phyloP scores from a whole-genome alignment of 2,113 vertebrate species.

The Lamprologus sp. region DNA sequence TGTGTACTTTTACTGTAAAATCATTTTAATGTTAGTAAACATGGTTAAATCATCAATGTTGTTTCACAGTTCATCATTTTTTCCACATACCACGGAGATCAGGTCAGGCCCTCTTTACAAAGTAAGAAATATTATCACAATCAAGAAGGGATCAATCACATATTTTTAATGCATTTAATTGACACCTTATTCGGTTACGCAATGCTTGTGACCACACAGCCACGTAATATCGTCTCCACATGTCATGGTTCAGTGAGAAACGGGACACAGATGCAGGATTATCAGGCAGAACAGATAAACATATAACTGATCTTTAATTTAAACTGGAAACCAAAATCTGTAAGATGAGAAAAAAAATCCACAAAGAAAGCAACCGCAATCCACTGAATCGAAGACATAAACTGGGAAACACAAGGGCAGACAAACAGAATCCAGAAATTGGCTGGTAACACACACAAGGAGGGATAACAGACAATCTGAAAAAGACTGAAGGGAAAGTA shows the following conservation, averaged over 20 bases:
- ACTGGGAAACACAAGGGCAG: not conserved
- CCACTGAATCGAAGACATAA: not conserved
- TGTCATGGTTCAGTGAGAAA: not conserved
- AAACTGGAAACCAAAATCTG: not conserved
- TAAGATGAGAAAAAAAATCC: not conserved
- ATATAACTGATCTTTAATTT: not conserved
- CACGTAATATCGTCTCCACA: not conserved
- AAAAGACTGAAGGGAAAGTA: not conserved
- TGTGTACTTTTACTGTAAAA: not conserved
- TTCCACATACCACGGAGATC: not conserved
- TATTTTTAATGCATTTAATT: not conserved
- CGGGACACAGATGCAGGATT: not conserved
- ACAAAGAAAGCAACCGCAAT: not conserved
- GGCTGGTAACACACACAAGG: not conserved
- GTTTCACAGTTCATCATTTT: not conserved
- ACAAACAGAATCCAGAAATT: not conserved
- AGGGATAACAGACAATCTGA: not conserved
- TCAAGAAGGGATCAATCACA: not conserved
- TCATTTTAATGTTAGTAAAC: not conserved
- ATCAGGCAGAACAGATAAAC: not conserved
- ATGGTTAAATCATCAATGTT: not conserved
- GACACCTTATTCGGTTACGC: not conserved
- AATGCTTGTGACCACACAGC: not conserved
- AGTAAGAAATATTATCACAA: not conserved
- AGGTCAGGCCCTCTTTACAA: not conserved